Conservation (phyloP, 2,888 invertebrate genomes). For the Latheticus oryzae region DNA sequence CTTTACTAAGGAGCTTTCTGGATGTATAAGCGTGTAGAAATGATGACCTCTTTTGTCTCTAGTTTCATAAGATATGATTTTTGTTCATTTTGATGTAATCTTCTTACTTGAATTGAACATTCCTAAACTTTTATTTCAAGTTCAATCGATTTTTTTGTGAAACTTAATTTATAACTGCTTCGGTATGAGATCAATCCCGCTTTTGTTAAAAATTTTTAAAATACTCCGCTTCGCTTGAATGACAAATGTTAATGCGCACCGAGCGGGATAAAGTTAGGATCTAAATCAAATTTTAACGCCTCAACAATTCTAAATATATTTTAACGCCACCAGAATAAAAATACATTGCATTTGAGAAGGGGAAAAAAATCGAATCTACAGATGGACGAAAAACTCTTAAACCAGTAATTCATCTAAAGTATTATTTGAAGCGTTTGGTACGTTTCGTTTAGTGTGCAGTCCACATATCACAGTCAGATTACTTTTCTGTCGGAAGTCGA, state of each 20-base stretch:
- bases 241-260: slow-evolving; percentile 43
- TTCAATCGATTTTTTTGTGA: neutral
- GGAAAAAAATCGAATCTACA: slow-evolving; percentile 12
- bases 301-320: slow-evolving; percentile 44
- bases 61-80: too few species aligned
- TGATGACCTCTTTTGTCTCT: slow-evolving; percentile 26
- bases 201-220: slow-evolving; percentile 32
- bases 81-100: too few species aligned
- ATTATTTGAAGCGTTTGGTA: slow-evolving; percentile 40
- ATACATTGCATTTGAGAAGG: slow-evolving; percentile 27
- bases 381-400: slow-evolving; percentile 27
- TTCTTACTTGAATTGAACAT: too few species aligned
- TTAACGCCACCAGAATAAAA: slow-evolving; percentile 36
- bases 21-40: slow-evolving; percentile 3
- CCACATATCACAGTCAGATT: slow-evolving; percentile 40
- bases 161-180: slow-evolving; percentile 6
- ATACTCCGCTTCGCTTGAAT: slow-evolving; percentile 34
- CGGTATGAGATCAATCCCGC: slow-evolving; percentile 21
- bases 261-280: slow-evolving; percentile 42
- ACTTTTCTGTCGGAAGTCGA: slow-evolving; percentile 39
- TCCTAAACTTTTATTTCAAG: neutral
- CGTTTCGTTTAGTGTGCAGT: slow-evolving; percentile 42
- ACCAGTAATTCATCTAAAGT: slow-evolving; percentile 39
- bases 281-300: slow-evolving; percentile 46
- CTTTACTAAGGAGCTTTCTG: slow-evolving; percentile 13